Conservation (phyloP, 2,113 vertebrate species). For the Pseudolaguvia tuberculata region DNA sequence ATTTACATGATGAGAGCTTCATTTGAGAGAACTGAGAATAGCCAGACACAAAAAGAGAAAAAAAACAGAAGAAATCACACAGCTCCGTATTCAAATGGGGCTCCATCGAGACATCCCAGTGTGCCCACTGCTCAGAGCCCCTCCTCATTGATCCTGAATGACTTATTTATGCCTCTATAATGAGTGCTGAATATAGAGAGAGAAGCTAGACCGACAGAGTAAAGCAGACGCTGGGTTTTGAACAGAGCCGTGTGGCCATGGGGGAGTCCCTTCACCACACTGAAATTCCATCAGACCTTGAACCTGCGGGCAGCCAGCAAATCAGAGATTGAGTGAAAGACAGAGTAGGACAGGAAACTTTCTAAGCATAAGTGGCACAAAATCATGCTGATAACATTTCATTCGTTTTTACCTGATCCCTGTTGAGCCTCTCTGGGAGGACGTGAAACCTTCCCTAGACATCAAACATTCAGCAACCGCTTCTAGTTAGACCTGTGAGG, state of each 20-base stretch:
- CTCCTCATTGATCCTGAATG: constrained; percentile 57
- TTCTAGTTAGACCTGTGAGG: background rate
- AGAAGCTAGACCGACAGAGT: background rate
- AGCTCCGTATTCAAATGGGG: constrained; percentile 50
- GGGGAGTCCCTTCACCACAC: constrained; percentile 11
- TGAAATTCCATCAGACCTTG: constrained; percentile 28
- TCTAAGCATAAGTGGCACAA: constrained; percentile 26
- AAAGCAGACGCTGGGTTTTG: constrained; percentile 21
- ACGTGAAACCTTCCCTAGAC: constrained; percentile 37
- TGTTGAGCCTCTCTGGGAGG: background rate
- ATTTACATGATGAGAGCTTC: constrained; percentile 57
- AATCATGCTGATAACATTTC: background rate
- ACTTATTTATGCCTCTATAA: constrained; percentile 58
- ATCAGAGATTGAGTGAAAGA: constrained; percentile 15
- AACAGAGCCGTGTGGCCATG: constrained; percentile 11
- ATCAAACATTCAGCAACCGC: constrained; percentile 56
- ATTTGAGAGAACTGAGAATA: constrained; percentile 53
- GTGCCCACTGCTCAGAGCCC: constrained; percentile 47
- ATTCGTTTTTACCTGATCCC: constrained; percentile 7
- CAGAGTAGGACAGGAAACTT: background rate
- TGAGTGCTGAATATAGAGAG: constrained; percentile 52
- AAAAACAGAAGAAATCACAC: constrained; percentile 39
- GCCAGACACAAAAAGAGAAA: constrained; percentile 32
- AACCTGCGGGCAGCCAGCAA: constrained; percentile 27
- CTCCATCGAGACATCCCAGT: constrained; percentile 50